Evolutionary conservation across 2,113 vertebrate species (phyloP).

Genomic region (Poicephalus gulielmi): DNA sequence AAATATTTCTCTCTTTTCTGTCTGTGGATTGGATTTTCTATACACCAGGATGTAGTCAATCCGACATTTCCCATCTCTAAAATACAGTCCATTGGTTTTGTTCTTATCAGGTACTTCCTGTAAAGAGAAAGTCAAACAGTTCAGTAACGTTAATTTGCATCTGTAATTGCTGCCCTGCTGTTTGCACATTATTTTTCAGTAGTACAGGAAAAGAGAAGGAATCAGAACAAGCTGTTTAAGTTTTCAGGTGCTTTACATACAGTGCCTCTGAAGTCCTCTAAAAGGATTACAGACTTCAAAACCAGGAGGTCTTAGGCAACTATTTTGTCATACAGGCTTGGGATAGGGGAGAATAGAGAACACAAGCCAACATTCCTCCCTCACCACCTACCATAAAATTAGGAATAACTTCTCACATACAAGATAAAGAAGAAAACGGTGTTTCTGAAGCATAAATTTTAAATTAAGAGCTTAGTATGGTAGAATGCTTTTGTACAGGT

Average conservation of each 20-base stretch:
- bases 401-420: neutral
- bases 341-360: neutral
- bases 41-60: slow-evolving; percentile 95
- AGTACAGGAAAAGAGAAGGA: neutral
- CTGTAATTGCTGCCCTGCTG: neutral
- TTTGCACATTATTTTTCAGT: neutral
- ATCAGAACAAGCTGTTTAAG: neutral
- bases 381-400: neutral
- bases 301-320: neutral
- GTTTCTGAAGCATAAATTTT: neutral
- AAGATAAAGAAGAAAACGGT: neutral
- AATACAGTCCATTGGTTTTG: slow-evolving; percentile 84
- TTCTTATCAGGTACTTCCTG: slow-evolving; percentile 79
- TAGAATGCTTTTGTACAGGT: neutral
- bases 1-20: slow-evolving; percentile 92
- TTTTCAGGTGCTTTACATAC: neutral
- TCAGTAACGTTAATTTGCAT: neutral
- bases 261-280: neutral
- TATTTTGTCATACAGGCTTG: neutral
- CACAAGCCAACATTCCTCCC: neutral
- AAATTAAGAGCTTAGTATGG: neutral
- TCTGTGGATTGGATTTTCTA: slow-evolving; percentile 86
- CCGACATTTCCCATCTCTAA: slow-evolving; percentile 88
- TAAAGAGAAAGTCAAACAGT: slow-evolving; percentile 30
- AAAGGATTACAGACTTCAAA: neutral